Conservation (phyloP, 2,797 vertebrate species). For the Sciurus vulgaris region DNA sequence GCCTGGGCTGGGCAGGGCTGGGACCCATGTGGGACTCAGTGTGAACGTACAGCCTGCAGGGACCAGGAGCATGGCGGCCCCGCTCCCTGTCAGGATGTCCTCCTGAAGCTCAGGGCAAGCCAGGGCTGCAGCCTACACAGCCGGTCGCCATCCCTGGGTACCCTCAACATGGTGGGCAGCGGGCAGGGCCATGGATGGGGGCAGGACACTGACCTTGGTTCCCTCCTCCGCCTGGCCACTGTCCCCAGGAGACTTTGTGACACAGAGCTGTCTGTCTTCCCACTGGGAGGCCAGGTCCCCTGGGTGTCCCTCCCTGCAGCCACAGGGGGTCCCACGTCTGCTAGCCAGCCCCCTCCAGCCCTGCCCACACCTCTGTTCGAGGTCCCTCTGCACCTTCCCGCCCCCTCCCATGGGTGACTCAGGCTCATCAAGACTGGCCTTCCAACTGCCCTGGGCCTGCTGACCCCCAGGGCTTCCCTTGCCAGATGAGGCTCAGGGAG, state of each 20-base stretch:
- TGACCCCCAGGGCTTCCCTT: not conserved
- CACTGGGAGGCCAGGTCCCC: not conserved
- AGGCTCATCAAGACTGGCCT: not conserved
- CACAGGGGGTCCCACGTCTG: not conserved
- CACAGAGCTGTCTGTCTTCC: not conserved
- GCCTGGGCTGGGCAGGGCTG: not conserved
- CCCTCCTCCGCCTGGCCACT: rapidly evolving
- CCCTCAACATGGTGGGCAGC: rapidly evolving
- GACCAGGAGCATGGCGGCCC: too few relatives aligned
- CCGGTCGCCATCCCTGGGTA: not conserved
- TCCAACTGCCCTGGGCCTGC: not conserved
- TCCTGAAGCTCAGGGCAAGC: not conserved
- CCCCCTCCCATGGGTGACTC: rapidly evolving
- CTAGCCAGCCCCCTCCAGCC: rapidly evolving
- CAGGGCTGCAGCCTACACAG: not conserved
- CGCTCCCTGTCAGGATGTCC: not conserved
- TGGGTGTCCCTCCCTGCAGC: too few relatives aligned
- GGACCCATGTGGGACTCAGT: not conserved
- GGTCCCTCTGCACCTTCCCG: rapidly evolving
- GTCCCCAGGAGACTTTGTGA: not conserved
- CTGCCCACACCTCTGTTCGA: rapidly evolving
- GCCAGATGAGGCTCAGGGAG: not conserved
- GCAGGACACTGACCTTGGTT: not conserved
- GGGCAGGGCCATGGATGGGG: rapidly evolving
- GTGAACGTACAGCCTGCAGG: rapidly evolving